These are phyloP conservation scores for Betta splendens DNA, from an alignment of 2,797 vertebrate species.

Conservation along the genomic window DNA sequence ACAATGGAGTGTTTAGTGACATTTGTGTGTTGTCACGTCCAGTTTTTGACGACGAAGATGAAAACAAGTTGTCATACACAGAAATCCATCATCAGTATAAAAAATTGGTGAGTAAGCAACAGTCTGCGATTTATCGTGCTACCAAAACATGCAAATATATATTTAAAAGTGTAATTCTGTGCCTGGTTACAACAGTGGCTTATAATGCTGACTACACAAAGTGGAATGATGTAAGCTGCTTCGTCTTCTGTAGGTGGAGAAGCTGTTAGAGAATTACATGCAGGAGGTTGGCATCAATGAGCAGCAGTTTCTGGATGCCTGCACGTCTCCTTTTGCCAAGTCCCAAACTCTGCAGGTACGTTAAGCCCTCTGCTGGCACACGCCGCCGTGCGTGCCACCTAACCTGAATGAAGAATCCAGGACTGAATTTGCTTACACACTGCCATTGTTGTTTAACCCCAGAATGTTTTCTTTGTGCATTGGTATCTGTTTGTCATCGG, in stretches of 20 bases:
- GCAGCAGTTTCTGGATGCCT: conserved; percentile 94
- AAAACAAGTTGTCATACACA: conserved; percentile 96
- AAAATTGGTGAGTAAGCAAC: conserved; percentile 86
- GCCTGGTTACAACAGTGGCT: neutral
- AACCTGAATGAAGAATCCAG: conserved; percentile 33
- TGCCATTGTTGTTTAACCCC: neutral
- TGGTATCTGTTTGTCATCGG: neutral
- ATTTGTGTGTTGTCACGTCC: conserved; percentile 4
- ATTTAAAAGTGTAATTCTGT: neutral
- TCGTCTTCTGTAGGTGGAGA: conserved; percentile 88
- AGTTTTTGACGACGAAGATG: conserved; percentile 99
- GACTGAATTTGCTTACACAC: conserved; percentile 52
- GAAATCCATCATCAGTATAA: conserved; percentile 98
- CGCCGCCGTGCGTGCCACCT: conserved; percentile 31
- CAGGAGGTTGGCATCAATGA: conserved; percentile 97
- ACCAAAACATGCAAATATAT: too few species aligned
- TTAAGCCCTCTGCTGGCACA: conserved; percentile 39
- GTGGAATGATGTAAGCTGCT: conserved; percentile 43
- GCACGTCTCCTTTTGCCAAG: conserved; percentile 90
- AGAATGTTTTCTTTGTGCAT: neutral
- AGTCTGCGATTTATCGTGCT: neutral
- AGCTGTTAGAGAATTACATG: conserved; percentile 91
- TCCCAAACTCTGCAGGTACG: conserved; percentile 90
- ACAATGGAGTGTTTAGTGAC: neutral
- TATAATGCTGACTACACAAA: conserved; percentile 39